These are phyloP conservation scores for Gulo gulo DNA, from an alignment of 2,113 vertebrate genomes.

Conservation along the genomic window DNA sequence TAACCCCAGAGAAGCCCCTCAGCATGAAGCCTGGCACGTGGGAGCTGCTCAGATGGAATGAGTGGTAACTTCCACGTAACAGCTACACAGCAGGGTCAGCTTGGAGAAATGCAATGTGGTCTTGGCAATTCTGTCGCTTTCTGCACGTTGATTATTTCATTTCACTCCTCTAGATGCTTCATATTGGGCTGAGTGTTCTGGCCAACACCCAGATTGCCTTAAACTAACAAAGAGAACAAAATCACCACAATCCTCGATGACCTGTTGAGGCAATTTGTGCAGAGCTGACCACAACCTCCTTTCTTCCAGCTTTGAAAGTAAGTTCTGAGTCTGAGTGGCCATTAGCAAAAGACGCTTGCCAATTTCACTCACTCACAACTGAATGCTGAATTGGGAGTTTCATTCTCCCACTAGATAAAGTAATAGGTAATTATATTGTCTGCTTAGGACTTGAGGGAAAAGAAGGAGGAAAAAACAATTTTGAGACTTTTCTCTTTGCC, in stretches of 20 bases:
- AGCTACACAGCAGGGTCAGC: background rate
- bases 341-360: background rate
- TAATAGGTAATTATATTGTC: background rate
- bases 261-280: background rate
- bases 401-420: background rate
- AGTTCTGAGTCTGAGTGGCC: background rate
- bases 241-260: background rate
- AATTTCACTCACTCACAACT: background rate
- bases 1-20: background rate
- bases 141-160: background rate
- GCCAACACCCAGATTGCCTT: background rate
- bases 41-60: rapidly evolving
- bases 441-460: background rate
- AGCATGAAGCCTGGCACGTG: background rate
- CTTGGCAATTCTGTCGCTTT: background rate
- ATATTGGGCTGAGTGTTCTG: background rate
- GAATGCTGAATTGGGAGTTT: background rate
- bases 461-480: background rate
- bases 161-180: background rate
- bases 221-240: background rate
- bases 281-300: background rate
- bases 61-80: rapidly evolving
- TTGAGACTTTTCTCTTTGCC: background rate
- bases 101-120: background rate
- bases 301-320: background rate